Evolutionary conservation across 2,113 vertebrate species (phyloP).

Genomic region (Nansenia antarctica): DNA sequence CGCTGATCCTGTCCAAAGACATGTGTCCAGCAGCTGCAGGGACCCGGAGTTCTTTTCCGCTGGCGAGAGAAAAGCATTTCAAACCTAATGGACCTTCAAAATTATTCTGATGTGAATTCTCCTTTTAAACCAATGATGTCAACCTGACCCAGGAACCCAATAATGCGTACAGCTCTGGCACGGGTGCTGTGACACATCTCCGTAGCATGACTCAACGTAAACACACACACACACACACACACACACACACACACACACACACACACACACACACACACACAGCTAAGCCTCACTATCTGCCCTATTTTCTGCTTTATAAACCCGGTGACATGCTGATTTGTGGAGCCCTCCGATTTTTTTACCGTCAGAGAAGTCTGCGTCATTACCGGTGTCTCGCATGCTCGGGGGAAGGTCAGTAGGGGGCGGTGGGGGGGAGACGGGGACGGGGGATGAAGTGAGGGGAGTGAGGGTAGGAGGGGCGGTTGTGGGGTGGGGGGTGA

Average conservation of each 20-base stretch:
- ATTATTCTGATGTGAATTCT: slow-evolving; percentile 3
- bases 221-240: not conserved
- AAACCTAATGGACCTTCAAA: not conserved
- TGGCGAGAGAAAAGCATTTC: not conserved
- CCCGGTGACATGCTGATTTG: not conserved
- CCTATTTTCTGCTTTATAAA: not conserved
- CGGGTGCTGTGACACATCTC: not conserved
- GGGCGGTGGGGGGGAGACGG: not conserved
- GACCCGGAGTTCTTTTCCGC: not conserved
- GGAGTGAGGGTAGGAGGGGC: no score
- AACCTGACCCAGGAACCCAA: not conserved
- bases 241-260: no score
- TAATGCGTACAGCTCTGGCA: not conserved
- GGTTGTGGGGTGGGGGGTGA: not conserved
- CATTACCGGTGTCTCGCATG: slow-evolving; percentile 29
- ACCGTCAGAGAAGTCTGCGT: not conserved
- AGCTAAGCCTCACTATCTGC: not conserved
- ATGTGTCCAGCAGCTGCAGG: slow-evolving; percentile 7
- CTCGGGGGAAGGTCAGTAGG: slow-evolving; percentile 39
- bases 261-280: no score
- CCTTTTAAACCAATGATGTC: not conserved
- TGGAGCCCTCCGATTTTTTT: not conserved
- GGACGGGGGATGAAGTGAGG: no score
- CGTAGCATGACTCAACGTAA: not conserved
- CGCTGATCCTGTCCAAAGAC: not conserved